Percentiles rank a stretch among this genome's conserved stretches.
phyloP scores from a whole-genome alignment of 2,888 invertebrate species.

The Flexamia atlantica region DNA sequence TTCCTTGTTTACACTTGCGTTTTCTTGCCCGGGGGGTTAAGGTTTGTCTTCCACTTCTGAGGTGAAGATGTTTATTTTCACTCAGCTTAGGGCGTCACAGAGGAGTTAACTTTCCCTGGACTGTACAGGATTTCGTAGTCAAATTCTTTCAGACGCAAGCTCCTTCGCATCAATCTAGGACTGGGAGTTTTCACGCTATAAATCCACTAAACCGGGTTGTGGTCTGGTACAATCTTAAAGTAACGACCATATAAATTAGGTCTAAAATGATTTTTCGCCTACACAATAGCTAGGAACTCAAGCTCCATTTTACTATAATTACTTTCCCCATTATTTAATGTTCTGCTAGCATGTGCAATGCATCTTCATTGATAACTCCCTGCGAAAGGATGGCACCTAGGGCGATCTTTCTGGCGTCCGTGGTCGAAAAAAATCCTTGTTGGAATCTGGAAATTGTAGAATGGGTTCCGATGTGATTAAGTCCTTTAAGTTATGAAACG shows the following conservation, averaged over 20 bases:
- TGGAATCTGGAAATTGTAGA: too few species aligned
- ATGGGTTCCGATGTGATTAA: too few species aligned
- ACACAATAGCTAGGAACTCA: constrained; percentile 59
- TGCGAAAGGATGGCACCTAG: constrained; percentile 61
- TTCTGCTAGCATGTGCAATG: constrained; percentile 53
- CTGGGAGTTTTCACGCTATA: constrained; percentile 20
- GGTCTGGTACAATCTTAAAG: constrained; percentile 53
- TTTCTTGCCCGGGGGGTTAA: too few species aligned
- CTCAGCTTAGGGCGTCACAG: constrained; percentile 40
- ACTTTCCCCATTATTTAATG: constrained; percentile 55
- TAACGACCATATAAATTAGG: constrained; percentile 24
- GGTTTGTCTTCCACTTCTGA: too few species aligned
- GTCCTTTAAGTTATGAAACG: too few species aligned
- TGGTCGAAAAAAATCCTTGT: too few species aligned
- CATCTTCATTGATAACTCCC: constrained; percentile 2
- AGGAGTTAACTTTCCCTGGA: neutral
- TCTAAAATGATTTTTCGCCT: constrained; percentile 45
- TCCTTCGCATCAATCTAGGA: constrained; percentile 9
- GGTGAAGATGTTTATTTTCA: neutral
- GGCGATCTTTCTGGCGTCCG: constrained; percentile 35
- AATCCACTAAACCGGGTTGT: constrained; percentile 27
- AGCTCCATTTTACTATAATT: constrained; percentile 58
- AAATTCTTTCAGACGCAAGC: constrained; percentile 20
- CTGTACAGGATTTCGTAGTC: constrained; percentile 28
- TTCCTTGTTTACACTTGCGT: too few species aligned